A percentile compares a stretch with the other conserved stretches of the same genome.
phyloP scores from a whole-genome alignment of 1,140 invertebrate species.

The Bombus waltoni region DNA sequence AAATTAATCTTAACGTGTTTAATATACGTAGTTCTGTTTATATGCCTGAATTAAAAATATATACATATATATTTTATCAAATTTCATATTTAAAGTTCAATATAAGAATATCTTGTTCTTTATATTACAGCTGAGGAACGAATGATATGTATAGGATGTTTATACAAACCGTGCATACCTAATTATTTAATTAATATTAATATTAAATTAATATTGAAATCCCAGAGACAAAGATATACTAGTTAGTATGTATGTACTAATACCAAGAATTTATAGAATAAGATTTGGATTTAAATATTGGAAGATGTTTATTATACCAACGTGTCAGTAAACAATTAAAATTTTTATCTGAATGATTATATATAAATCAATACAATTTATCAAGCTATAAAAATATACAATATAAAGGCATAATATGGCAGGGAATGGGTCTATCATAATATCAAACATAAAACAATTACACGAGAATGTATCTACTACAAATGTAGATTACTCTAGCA shows the following conservation, averaged over 20 bases:
- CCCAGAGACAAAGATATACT: neutral
- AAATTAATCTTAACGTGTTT: neutral
- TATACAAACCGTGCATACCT: neutral
- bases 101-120: neutral
- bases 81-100: neutral
- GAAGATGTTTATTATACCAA: constrained; percentile 60
- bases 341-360: constrained; percentile 1
- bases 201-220: neutral
- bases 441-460: constrained; percentile 58
- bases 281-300: constrained; percentile 76
- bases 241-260: constrained; percentile 58
- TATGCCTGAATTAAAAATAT: neutral
- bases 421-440: constrained; percentile 53
- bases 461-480: constrained; percentile 59
- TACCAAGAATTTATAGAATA: constrained; percentile 61
- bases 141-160: neutral
- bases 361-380: constrained; percentile 25
- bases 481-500: constrained; percentile 80
- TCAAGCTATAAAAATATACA: neutral
- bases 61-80: neutral
- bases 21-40: neutral
- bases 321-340: constrained; percentile 37
- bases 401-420: constrained; percentile 68
- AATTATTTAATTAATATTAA: neutral
- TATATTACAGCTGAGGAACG: constrained; percentile 23